Percentiles rank a stretch among this genome's conserved stretches.
These are phyloP conservation scores for Mycogona germanica DNA, from an alignment of 2,888 invertebrate genomes.

Conservation along the genomic window DNA sequence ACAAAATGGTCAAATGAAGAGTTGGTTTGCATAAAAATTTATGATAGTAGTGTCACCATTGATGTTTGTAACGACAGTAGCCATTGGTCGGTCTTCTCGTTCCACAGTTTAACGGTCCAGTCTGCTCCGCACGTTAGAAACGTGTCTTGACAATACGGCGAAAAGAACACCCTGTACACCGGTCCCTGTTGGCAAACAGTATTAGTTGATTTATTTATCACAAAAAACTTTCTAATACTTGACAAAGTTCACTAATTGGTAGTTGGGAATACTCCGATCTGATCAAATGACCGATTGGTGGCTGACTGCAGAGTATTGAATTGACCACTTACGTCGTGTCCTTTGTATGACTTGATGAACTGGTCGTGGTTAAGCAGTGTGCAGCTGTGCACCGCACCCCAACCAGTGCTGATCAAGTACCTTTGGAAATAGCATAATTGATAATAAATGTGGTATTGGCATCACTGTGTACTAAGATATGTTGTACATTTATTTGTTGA, in stretches of 20 bases:
- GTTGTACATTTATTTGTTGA: too few relatives aligned
- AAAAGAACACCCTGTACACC: slow-evolving; percentile 10
- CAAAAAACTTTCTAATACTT: too few relatives aligned
- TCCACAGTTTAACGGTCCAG: slow-evolving; percentile 15
- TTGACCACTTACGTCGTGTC: slow-evolving; percentile 10
- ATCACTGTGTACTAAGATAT: too few relatives aligned
- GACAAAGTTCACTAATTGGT: too few relatives aligned
- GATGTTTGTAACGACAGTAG: slow-evolving; percentile 6
- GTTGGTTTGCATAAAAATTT: too few relatives aligned
- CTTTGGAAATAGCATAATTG: slow-evolving; percentile 11
- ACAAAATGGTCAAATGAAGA: neutral
- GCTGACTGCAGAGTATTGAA: too few relatives aligned
- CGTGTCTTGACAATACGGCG: neutral
- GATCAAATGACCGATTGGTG: neutral
- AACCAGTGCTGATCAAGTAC: slow-evolving; percentile 10
- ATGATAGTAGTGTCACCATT: too few relatives aligned
- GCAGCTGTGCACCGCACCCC: slow-evolving; percentile 11
- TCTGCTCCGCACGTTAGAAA: slow-evolving; percentile 15
- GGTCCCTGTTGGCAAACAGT: slow-evolving; percentile 8
- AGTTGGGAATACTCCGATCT: too few relatives aligned
- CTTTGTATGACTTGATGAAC: slow-evolving; percentile 1
- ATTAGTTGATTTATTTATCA: neutral
- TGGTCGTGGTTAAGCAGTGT: slow-evolving; percentile 1
- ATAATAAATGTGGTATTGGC: too few relatives aligned
- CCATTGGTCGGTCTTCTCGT: neutral